These are phyloP conservation scores for Zosterops japonicus DNA, from an alignment of 2,113 vertebrate genomes.

Conservation along the genomic window DNA sequence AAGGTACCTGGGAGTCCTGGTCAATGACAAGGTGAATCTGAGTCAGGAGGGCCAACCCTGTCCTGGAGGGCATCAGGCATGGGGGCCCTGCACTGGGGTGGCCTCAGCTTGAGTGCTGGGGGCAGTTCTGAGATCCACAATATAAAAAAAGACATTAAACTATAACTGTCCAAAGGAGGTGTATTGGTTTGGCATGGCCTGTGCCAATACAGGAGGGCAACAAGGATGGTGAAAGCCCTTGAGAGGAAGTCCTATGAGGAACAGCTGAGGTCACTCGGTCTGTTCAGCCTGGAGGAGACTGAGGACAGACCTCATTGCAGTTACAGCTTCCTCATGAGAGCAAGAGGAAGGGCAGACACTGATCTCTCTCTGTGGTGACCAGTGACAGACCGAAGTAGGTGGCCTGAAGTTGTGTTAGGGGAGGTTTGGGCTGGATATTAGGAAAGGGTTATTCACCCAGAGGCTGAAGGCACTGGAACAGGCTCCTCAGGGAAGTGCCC, in stretches of 20 bases:
- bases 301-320: not conserved
- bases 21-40: accelerated
- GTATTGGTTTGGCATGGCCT: not conserved
- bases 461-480: not conserved
- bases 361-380: not conserved
- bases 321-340: not conserved
- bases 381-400: too few relatives aligned
- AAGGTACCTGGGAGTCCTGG: not conserved
- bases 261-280: not conserved
- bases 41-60: accelerated
- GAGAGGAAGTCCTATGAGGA: not conserved
- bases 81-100: accelerated
- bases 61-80: not conserved
- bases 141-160: not conserved
- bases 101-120: not conserved
- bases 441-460: not conserved
- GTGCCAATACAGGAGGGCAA: not conserved
- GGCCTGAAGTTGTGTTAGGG: not conserved
- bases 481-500: not conserved
- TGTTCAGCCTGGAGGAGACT: not conserved
- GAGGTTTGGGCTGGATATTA: not conserved
- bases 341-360: accelerated
- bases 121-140: not conserved
- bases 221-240: not conserved
- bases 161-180: not conserved